These are phyloP conservation scores for Geotrypetes seraphini DNA, from an alignment of 2,797 vertebrate species.

Conservation along the genomic window DNA sequence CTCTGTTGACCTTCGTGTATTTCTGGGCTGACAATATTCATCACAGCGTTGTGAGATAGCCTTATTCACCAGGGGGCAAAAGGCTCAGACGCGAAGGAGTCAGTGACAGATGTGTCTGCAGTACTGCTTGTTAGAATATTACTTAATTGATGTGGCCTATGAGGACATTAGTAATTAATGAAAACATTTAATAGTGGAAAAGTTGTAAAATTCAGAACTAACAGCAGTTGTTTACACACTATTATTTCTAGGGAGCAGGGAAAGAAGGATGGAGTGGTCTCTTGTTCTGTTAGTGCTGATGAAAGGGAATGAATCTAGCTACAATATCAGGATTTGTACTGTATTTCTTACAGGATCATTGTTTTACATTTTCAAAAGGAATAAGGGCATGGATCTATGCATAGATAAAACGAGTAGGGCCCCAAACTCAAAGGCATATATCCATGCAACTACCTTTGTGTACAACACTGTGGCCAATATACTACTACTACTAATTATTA, in stretches of 20 bases:
- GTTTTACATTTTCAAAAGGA: too few species aligned
- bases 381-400: too few species aligned
- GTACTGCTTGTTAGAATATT: conserved; percentile 23
- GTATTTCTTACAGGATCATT: too few species aligned
- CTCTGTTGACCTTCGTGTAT: conserved; percentile 15
- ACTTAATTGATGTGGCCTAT: conserved; percentile 22
- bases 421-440: too few species aligned
- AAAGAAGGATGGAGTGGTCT: neutral
- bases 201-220: conserved; percentile 12
- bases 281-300: neutral
- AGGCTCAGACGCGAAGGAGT: conserved; percentile 29
- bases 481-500: too few species aligned
- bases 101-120: conserved; percentile 21
- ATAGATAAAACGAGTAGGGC: too few species aligned
- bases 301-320: too few species aligned
- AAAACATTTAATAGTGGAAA: conserved; percentile 31
- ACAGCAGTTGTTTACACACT: conserved; percentile 26
- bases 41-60: too few species aligned
- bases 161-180: conserved; percentile 23
- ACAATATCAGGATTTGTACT: too few species aligned
- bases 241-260: neutral
- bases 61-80: conserved; percentile 19
- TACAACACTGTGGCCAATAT: too few species aligned
- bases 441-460: too few species aligned
- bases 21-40: conserved; percentile 26